These are phyloP conservation scores for Poeciliopsis presidionis DNA, from an alignment of 2,797 vertebrate species.

Conservation along the genomic window DNA sequence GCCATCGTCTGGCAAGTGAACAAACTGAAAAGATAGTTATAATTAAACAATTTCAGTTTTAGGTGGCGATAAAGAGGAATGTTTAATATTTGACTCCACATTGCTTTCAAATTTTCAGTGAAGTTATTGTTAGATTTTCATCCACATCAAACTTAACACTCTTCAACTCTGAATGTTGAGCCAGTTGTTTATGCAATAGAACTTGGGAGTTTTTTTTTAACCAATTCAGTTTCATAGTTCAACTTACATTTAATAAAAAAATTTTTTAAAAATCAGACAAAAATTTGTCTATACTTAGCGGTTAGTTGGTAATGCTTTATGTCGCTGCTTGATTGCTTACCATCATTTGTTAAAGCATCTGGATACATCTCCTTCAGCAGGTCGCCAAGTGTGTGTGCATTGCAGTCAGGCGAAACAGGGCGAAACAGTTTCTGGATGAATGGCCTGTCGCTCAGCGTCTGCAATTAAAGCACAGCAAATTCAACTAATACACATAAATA, in stretches of 20 bases:
- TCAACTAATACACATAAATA: not conserved
- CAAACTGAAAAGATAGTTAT: not conserved
- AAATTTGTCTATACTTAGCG: not conserved
- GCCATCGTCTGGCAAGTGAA: not conserved
- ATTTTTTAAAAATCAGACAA: slow-evolving; percentile 7
- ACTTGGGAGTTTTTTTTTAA: not conserved
- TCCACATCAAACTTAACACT: not conserved
- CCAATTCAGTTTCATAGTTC: not conserved
- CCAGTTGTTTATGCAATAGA: not conserved
- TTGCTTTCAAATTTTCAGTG: not conserved
- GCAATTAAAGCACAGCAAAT: slow-evolving; percentile 35
- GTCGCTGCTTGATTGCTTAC: slow-evolving; percentile 71
- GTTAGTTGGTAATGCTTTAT: not conserved
- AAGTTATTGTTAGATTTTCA: not conserved
- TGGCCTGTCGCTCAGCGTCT: slow-evolving; percentile 91
- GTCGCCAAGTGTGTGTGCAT: slow-evolving; percentile 88
- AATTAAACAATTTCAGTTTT: not conserved
- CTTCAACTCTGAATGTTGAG: not conserved
- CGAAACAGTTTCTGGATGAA: slow-evolving; percentile 98
- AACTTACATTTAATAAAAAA: slow-evolving; percentile 11
- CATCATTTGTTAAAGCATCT: slow-evolving; percentile 83
- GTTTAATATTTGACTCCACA: not conserved
- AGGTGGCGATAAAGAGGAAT: not conserved
- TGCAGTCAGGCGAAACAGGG: slow-evolving; percentile 89
- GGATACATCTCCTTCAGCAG: slow-evolving; percentile 92